Evolutionary conservation across 2,113 vertebrate species (phyloP).

Genomic region (Pterocles gutturalis): DNA sequence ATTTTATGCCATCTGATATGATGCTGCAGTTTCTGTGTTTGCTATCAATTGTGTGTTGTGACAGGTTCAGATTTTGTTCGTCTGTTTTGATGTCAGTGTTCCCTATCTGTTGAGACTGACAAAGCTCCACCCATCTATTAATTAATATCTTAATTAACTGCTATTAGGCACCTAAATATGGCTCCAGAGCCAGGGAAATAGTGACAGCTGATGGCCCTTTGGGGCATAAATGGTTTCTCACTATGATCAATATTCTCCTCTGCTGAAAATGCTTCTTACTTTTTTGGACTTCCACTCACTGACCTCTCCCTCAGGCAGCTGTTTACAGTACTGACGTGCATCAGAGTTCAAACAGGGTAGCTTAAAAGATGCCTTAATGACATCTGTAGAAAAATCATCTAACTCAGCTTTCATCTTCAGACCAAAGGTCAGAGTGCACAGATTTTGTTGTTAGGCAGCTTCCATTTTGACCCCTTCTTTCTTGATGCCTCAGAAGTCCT

Average conservation of each 20-base stretch:
- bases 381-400: slow-evolving; percentile 41
- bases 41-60: neutral
- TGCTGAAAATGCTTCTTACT: neutral
- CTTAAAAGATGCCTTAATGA: slow-evolving; percentile 61
- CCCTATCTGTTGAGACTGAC: neutral
- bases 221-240: slow-evolving; percentile 39
- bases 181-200: neutral
- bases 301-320: neutral
- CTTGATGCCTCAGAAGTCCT: neutral
- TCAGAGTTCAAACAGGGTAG: slow-evolving; percentile 39
- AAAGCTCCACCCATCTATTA: slow-evolving; percentile 21
- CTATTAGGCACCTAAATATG: neutral
- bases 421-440: slow-evolving; percentile 29
- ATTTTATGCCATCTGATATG: neutral
- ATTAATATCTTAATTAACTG: slow-evolving; percentile 48
- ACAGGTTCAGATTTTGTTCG: slow-evolving; percentile 4
- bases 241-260: slow-evolving; percentile 4
- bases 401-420: slow-evolving; percentile 53
- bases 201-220: slow-evolving; percentile 48
- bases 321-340: slow-evolving; percentile 30
- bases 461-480: neutral
- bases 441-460: slow-evolving; percentile 27
- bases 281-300: slow-evolving; percentile 46
- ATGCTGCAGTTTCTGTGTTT: neutral
- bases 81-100: slow-evolving; percentile 26